A percentile compares a stretch with the other conserved stretches of the same genome.
Conservation (phyloP, 2,113 vertebrate genomes). For the Trematomus loennbergii region DNA sequence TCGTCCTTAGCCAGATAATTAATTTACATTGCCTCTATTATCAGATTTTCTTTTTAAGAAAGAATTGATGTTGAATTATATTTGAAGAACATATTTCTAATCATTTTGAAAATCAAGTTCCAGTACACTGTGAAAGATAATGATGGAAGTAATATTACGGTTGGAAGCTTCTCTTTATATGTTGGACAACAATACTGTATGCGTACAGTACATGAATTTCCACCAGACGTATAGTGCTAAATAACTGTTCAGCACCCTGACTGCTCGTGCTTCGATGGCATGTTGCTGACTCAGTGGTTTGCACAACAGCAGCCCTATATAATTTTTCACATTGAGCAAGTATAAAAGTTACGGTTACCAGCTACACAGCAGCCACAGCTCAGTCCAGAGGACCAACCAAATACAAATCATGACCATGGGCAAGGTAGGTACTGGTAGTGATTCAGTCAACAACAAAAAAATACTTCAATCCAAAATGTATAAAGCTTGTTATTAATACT, state of each 20-base stretch:
- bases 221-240: conserved; percentile 26
- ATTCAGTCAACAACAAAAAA: background rate
- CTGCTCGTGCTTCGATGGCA: conserved; percentile 65
- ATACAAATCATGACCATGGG: conserved; percentile 66
- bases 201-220: conserved; percentile 48
- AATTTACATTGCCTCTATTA: background rate
- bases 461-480: background rate
- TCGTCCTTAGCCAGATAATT: background rate
- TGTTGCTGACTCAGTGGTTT: conserved; percentile 76
- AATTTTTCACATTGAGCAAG: conserved; percentile 50
- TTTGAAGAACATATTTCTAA: background rate
- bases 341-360: conserved; percentile 75
- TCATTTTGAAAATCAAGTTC: background rate
- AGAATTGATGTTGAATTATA: background rate
- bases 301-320: conserved; percentile 62
- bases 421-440: conserved; percentile 52
- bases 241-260: conserved; percentile 68
- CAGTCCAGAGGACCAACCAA: conserved; percentile 42
- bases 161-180: conserved; percentile 66
- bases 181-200: conserved; percentile 57
- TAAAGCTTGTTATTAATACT: background rate
- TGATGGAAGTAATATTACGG: background rate
- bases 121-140: background rate
- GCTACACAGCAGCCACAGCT: conserved; percentile 44
- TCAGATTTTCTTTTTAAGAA: background rate